Percentiles rank a stretch among this genome's conserved stretches.
Conservation (phyloP, 2,888 invertebrate genomes). For the Sceliomorpha sp. region DNA sequence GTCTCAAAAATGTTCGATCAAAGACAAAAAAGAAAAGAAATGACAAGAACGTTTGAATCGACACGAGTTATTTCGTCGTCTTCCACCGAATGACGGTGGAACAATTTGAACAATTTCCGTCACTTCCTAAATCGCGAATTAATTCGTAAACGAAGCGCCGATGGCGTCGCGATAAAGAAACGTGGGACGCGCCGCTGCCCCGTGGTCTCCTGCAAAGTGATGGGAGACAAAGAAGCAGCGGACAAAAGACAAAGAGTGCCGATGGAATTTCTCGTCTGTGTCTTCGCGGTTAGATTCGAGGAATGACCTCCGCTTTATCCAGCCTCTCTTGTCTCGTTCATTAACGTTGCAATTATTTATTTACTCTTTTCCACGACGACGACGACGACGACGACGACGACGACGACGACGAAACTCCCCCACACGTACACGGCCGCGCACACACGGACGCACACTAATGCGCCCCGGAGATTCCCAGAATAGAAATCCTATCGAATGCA, state of each 20-base stretch:
- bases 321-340: conserved; percentile 45
- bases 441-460: conserved; percentile 7
- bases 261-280: conserved; percentile 55
- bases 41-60: too few relatives aligned
- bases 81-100: too few relatives aligned
- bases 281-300: conserved; percentile 38
- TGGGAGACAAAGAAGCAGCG: conserved; percentile 40
- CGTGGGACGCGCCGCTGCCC: conserved; percentile 34
- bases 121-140: conserved; percentile 22
- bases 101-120: too few relatives aligned
- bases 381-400: too few relatives aligned
- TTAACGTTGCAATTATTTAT: conserved; percentile 54
- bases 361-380: conserved; percentile 9
- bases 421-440: too few relatives aligned
- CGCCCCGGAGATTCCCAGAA: conserved; percentile 9
- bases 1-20: too few relatives aligned
- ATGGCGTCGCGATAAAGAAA: conserved; percentile 18
- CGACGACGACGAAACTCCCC: too few relatives aligned
- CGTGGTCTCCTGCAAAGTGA: conserved; percentile 27
- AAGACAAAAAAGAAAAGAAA: too few relatives aligned
- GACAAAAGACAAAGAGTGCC: conserved; percentile 48
- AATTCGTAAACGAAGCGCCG: conserved; percentile 14
- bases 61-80: too few relatives aligned
- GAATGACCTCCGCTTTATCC: conserved; percentile 36
- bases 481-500: conserved; percentile 19